Base-by-base conservation (phyloP, 2,888 invertebrate genomes). In the Gnatocerus cornutus region DNA sequence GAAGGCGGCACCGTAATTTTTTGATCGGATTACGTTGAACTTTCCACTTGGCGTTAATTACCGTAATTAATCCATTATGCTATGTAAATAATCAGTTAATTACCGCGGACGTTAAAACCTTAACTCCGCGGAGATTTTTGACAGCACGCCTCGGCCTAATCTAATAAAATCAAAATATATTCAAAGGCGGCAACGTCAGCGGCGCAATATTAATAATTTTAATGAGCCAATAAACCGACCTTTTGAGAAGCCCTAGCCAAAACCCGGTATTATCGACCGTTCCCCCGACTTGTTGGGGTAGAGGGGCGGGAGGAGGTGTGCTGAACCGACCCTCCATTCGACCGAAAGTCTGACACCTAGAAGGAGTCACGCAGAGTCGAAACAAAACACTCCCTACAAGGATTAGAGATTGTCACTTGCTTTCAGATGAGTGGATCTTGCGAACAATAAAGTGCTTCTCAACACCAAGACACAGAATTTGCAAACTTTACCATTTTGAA, bases 371-470 rank as follows among this genome's bases (percentile, higher is more conserved):
- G 80, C 80, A 77, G 79, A 76, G 77, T 74, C 80, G 78, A 81
- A 81, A 80, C 80, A 81, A 80, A 79, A 79, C 80, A 79, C 79
- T 79, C 78, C 78, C 79, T 77, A 79, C 80, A 78, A 79, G 79
- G 79, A 80, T 80, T 79, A 80, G 80, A 81, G 79, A 80, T 80
- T 80, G 80, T 80, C 80, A 80, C 79, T 80, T 79, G 80, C 78
- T 79, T 81, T 79, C 80, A 76, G 79, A 79, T 76, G 80, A 80
- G 79, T 79, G 78, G 80, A 80, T 80, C 78, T 74, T 72, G 75
- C 73, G 75, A 79, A 79, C 79, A 80, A 80, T 80, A 79, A 79
- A 79, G 77, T 78, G 75, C 78, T 75, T 66, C 77, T 75, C 77
- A 75, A 75, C 76, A 76, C 72, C 75, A 74, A 73, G 65, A 73